phyloP scores from a whole-genome alignment of 2,797 vertebrate species.

The Spinus olivaceus region DNA sequence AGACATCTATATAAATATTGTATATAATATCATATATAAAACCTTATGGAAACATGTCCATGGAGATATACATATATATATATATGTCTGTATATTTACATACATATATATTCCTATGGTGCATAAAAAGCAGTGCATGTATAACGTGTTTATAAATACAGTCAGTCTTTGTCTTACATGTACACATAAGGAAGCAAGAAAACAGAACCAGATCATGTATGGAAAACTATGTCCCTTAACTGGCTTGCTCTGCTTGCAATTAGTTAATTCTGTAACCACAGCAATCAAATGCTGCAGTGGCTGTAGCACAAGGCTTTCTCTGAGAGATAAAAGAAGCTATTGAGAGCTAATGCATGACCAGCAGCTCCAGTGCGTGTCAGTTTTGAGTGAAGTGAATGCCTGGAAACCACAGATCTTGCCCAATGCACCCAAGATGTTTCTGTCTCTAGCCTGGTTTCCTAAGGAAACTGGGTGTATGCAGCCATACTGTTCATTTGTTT shows the following conservation, averaged over 20 bases:
- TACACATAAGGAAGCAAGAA: not conserved
- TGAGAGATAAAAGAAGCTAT: slow-evolving; percentile 8
- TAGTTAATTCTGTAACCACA: not conserved
- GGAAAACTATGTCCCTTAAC: not conserved
- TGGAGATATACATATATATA: not conserved
- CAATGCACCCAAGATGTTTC: not conserved
- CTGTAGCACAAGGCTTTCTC: not conserved
- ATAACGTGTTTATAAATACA: not conserved
- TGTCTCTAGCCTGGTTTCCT: slow-evolving; percentile 2
- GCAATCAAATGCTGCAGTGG: not conserved
- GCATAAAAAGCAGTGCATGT: not conserved
- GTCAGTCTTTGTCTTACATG: not conserved
- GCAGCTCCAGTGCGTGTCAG: not conserved
- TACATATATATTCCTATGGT: not conserved
- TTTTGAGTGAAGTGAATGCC: not conserved
- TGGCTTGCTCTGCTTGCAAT: not conserved
- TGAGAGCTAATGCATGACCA: slow-evolving; percentile 13
- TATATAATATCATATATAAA: not conserved
- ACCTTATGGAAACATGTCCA: not conserved
- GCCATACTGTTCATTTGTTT: not conserved
- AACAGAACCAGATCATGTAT: not conserved
- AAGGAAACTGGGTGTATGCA: not conserved
- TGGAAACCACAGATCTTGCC: not conserved
- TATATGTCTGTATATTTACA: not conserved
- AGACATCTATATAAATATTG: not conserved